Base-by-base conservation (phyloP, 2,888 invertebrate species). In the Exocentrus adspersus region DNA sequence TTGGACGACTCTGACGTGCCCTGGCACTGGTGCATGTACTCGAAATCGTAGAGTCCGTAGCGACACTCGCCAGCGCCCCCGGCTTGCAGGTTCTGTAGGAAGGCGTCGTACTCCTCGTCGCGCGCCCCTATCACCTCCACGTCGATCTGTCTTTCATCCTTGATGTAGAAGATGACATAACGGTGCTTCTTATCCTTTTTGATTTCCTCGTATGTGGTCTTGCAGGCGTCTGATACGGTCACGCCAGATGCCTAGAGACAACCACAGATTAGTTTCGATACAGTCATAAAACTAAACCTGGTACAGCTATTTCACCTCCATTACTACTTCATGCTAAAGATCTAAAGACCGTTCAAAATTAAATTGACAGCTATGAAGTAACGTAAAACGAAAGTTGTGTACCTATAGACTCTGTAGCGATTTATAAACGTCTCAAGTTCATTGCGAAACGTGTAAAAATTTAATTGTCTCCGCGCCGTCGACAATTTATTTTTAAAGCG, bases 121-220 rank as follows among this genome's bases (percentile, higher is more conserved):
- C 96, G 90, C 73, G 89, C 90, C 80, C 94, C 95, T 79, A 95
- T 93, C 57, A 92, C 92, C 86, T 97, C 96, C 61, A 97, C 96
- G 82, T 95, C 95, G 82, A 98, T 97, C 85, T 94, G 94, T 86
- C 93, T 95, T 83, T 97, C 97, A 83, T 97, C 95, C 77, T 94
- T 92, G 84, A 98, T 95, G 87, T 91, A 95, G 86, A 95, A 97
- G 81, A 98, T 94, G 74, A 97, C 95, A 85, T 97, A 98, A 82
- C 97, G 93, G 86, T 95, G 94, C 81, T 95, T 95, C 87, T 97
- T 97, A 83, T 95, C 95, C 86, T 97, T 95, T 86, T 98, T 98
- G 77, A 98, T 95, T 87, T 96, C 96, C 84, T 97, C 95, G 84
- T 95, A 97, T 77, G 92, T 94, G 70, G 92, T 93, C 87, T 97